Conservation (phyloP, 2,888 invertebrate species). For the Teleiodes luculella region DNA sequence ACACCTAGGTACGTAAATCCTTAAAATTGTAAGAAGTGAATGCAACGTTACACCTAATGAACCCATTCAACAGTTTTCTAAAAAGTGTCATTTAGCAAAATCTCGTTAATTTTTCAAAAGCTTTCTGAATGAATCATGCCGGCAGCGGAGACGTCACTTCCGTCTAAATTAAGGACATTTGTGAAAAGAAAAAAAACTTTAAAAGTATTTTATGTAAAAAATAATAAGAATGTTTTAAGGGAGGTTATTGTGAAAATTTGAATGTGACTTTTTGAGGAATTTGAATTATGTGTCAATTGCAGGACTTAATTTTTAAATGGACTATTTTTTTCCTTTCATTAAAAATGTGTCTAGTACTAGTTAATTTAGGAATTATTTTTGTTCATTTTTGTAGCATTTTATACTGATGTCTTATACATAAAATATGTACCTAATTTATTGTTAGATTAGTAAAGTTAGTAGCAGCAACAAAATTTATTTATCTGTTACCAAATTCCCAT, state of each 20-base stretch:
- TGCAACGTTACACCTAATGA: neutral
- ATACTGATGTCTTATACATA: no score
- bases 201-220: neutral
- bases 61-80: neutral
- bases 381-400: no score
- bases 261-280: neutral
- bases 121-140: conserved; percentile 45
- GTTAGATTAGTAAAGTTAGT: no score
- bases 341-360: no score
- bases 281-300: no score
- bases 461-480: neutral
- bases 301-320: no score
- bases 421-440: no score
- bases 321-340: no score
- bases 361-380: no score
- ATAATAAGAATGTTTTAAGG: neutral
- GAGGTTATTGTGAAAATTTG: neutral
- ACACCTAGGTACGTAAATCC: no score
- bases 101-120: conserved; percentile 43
- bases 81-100: conserved; percentile 1
- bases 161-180: conserved; percentile 27
- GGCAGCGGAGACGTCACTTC: conserved; percentile 33
- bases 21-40: no score
- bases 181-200: neutral
- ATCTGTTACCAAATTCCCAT: neutral